Conservation (phyloP, 2,888 invertebrate species). For the Piscicola geometra region DNA sequence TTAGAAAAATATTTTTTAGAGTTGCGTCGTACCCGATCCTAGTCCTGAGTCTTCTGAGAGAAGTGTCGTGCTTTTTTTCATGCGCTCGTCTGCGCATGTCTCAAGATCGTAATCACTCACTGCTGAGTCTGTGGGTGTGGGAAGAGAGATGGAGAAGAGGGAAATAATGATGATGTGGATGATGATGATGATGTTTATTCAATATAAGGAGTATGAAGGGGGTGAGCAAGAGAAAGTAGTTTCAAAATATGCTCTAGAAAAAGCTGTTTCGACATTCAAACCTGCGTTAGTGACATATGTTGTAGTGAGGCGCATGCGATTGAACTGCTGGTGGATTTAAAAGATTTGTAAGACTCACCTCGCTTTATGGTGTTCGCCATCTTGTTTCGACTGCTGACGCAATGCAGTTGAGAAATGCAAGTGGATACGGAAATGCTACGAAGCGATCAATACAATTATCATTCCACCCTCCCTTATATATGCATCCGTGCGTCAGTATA, state of each 20-base stretch:
- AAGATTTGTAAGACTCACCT: not conserved
- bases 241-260: not conserved
- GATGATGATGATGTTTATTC: too few species aligned
- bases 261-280: not conserved
- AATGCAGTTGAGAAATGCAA: not conserved
- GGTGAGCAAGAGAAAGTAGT: too few species aligned
- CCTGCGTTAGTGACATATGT: not conserved
- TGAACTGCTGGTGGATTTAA: too few species aligned
- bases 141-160: too few species aligned
- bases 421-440: not conserved
- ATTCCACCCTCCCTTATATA: not conserved
- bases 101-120: not conserved
- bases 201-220: too few species aligned
- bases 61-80: conserved; percentile 32
- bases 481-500: not conserved
- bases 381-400: too few species aligned
- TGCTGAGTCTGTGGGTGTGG: not conserved
- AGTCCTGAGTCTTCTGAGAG: conserved; percentile 34
- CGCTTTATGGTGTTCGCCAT: not conserved
- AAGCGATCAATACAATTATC: conserved; percentile 7
- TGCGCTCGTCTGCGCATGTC: not conserved
- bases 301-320: not conserved
- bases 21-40: conserved; percentile 4
- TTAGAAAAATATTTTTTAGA: not conserved
- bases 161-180: too few species aligned